Conservation (phyloP, 1,140 invertebrate species). For the Leguminivora glycinivorella region DNA sequence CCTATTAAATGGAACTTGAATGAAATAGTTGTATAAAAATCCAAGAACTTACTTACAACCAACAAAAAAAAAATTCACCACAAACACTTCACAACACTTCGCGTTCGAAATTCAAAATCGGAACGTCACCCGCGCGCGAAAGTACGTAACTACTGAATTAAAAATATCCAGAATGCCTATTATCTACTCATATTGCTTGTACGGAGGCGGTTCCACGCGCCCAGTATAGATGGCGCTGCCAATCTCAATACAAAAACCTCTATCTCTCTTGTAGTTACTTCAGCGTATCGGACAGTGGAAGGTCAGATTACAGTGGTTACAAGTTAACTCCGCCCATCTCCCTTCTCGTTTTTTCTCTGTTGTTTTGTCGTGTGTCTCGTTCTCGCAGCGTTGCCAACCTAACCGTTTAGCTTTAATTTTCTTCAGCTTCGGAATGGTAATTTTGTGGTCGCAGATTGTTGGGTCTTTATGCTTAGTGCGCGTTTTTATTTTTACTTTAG, state of each 20-base stretch:
- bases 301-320: neutral
- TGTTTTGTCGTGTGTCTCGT: neutral
- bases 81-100: conserved; percentile 30
- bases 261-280: neutral
- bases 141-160: conserved; percentile 65
- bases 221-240: conserved; percentile 39
- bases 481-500: neutral
- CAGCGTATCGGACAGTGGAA: neutral
- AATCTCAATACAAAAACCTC: neutral
- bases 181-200: conserved; percentile 65
- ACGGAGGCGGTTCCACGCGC: conserved; percentile 59
- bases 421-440: neutral
- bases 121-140: conserved; percentile 43
- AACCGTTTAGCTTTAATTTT: conserved; percentile 16
- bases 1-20: no score
- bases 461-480: conserved; percentile 4
- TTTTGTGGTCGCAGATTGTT: conserved; percentile 20
- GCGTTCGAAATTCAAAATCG: conserved; percentile 33
- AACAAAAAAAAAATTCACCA: conserved; percentile 12
- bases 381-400: conserved; percentile 11
- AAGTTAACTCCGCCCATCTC: conserved; percentile 6
- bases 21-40: neutral
- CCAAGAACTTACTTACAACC: neutral
- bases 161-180: conserved; percentile 53
- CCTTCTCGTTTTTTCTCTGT: neutral